These are phyloP conservation scores for Trisateles emortualis DNA, from an alignment of 2,888 invertebrate species.

Conservation along the genomic window DNA sequence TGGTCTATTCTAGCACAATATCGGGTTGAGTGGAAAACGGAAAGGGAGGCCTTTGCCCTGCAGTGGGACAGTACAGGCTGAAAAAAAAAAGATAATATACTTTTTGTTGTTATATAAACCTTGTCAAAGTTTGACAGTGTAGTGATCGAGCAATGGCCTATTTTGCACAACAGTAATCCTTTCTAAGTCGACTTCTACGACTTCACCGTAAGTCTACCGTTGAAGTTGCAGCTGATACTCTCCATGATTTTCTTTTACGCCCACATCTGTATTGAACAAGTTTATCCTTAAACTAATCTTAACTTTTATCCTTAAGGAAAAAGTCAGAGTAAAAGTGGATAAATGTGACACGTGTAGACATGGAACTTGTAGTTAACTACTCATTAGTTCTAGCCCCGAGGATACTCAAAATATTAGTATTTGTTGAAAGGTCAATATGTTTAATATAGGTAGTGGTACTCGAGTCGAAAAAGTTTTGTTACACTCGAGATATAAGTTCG, in stretches of 20 bases:
- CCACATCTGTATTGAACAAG: conserved; percentile 19
- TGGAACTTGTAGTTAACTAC: conserved; percentile 2
- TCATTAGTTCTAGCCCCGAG: conserved; percentile 12
- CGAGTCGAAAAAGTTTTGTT: too few relatives aligned
- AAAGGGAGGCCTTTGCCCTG: too few relatives aligned
- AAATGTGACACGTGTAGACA: conserved; percentile 10
- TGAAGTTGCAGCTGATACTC: conserved; percentile 15
- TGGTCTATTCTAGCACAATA: too few relatives aligned
- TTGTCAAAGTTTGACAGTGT: background rate
- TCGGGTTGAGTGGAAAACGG: too few relatives aligned
- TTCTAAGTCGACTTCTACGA: conserved; percentile 15
- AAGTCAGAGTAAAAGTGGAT: conserved; percentile 3
- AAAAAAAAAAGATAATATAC: background rate
- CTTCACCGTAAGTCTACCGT: conserved; percentile 3
- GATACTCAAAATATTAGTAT: background rate
- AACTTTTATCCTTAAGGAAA: conserved; percentile 20
- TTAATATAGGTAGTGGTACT: too few relatives aligned
- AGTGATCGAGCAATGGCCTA: background rate
- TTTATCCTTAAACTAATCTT: conserved; percentile 22
- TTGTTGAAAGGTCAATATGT: background rate
- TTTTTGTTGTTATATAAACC: background rate
- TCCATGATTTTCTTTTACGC: conserved; percentile 19
- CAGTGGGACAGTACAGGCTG: too few relatives aligned
- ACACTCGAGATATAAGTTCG: too few relatives aligned
- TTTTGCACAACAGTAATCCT: conserved; percentile 14